Base-by-base conservation (phyloP, 2,797 vertebrate species). In the Philypnodon macrostomus region DNA sequence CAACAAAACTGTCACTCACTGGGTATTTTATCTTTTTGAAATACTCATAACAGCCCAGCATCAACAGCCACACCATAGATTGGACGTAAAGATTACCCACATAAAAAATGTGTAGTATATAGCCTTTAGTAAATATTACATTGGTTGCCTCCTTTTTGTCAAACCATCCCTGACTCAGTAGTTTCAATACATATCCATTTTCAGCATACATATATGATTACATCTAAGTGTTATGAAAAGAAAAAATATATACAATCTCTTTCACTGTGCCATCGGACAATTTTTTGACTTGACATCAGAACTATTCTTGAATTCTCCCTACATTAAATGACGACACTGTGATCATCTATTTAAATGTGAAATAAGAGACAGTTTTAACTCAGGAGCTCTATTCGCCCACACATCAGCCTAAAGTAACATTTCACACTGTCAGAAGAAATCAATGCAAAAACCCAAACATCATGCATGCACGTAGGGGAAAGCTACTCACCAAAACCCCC, bases 401-500 rank as follows among this genome's bases (percentile, higher is more conserved):
- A 56, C 53, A 66, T 18, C 14, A 42, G 50, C 27, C 59, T 16
- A 19, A 47, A 62, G 46, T 73, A 67, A 47, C 11, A 33, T 56
- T 66, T 71, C 45, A 63, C 27, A 29, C 32, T 60, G 59, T 70
- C 64, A 67, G 37, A 61, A 52, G 2, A 57, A 62, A 73, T 68
- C 29, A 69, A 21, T 3, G 13, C 18, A 51, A 32, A 11, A 55
- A n/a, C 17, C 6, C 7, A 58, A 51, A 9, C 2, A 5, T 7
- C 33, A 24, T 15, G 32, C 12, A 15, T 30, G 49, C 33, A 4
- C 33, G 24, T 9, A 16, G 23, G 32, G 6, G n/a, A 39, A 0
- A 30, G 38, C 29, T 64, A 2, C 23, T 39, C 33, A 34, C 39
- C 17, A 29, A 52, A 55, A 31, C 49, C 32, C 50, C 0, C 15